Base-by-base conservation (phyloP, 2,113 vertebrate species). In the Thomomys bottae region DNA sequence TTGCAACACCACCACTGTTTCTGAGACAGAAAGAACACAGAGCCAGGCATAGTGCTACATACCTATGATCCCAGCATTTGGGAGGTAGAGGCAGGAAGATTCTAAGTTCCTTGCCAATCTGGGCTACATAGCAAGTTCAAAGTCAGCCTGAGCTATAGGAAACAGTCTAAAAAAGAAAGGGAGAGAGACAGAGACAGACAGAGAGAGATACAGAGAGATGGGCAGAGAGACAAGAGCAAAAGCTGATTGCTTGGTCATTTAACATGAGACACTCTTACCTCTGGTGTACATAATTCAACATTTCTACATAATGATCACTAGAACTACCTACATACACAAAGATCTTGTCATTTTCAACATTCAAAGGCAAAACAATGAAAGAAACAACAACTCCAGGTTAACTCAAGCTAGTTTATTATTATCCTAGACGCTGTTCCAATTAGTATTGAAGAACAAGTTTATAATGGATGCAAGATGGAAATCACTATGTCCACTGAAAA, bases 301-400 rank as follows among this genome's bases (percentile, higher is more conserved):
- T 61, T 72, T 81, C 26, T 68, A 78, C 3, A 24, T 70, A 71
- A 71, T 76, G 38, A 82, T 45, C 4, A 0, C 26, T 11, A 0
- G n/a, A 66, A 71, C 38, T 82, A 82, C 21, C 59, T 40, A 92
- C 17, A 59, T 40, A 92, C 17, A 59, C 40, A 79, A 82, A 45
- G n/a, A 24, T 71, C 66, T 86, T 88, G 14, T 6, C 84, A 38
- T 79, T 80, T 96, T 82, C 66, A 75, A 88, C 88, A 82, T 86
- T 70, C 3, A 64, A 66, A 1, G 54, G 38, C 86, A 54, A 88
- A 95, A 85, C 15, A 79, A 68, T 24, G 49, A 54, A 78, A 14
- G 77, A 59, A 76, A 40, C 75, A 85, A 75, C 7, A 5, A 6
- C 10, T 24, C 45, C 20, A 28, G 28, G 14, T 63, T 88, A 36